Evolutionary conservation across 2,888 invertebrate species (phyloP).

Genomic region (Melanostoma mellinum): DNA sequence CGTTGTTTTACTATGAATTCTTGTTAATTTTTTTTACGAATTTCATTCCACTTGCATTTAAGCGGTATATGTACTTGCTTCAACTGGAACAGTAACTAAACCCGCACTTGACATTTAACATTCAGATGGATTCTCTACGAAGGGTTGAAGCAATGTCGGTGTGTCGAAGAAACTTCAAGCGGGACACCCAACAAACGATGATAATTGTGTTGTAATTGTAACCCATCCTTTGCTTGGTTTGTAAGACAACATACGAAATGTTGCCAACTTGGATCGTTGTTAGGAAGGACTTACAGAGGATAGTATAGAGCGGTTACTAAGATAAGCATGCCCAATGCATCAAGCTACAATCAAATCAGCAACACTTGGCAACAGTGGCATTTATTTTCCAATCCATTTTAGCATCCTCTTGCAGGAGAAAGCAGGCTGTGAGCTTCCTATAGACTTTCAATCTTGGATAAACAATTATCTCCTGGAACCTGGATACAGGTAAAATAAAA

Average conservation of each 20-base stretch:
- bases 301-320: too few relatives aligned
- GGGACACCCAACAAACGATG: constrained; percentile 31
- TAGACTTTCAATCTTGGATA: constrained; percentile 60
- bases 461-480: constrained; percentile 58
- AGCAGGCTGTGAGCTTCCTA: constrained; percentile 52
- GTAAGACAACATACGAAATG: constrained; percentile 23
- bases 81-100: constrained; percentile 40
- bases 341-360: not conserved
- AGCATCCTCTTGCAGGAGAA: constrained; percentile 16
- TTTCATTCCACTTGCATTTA: not conserved
- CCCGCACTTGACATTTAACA: constrained; percentile 66
- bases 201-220: constrained; percentile 64
- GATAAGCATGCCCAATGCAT: too few relatives aligned
- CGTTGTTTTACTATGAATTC: constrained; percentile 33
- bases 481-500: constrained; percentile 61
- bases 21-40: constrained; percentile 46
- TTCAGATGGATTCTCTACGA: constrained; percentile 10
- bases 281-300: too few relatives aligned
- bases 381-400: not conserved
- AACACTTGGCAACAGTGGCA: constrained; percentile 26
- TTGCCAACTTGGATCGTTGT: not conserved
- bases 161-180: constrained; percentile 32
- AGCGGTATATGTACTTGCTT: not conserved
- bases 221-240: constrained; percentile 44
- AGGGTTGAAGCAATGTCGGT: constrained; percentile 36